Evolutionary conservation across 2,888 invertebrate genomes (phyloP).

Genomic region (Nudaria mundana): DNA sequence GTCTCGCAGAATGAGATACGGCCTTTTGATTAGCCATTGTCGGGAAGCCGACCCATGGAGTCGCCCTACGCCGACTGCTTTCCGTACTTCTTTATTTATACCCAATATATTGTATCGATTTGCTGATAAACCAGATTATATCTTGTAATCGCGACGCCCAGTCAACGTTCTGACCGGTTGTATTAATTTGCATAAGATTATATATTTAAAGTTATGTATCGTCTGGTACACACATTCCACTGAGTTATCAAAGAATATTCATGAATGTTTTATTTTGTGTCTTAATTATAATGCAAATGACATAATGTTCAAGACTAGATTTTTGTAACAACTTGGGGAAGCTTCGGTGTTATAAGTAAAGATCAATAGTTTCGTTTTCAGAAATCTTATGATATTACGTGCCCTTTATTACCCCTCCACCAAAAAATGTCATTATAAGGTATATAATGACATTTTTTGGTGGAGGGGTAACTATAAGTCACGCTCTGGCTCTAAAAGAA

Average conservation of each 20-base stretch:
- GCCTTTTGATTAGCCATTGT: constrained; percentile 78
- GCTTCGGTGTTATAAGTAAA: constrained; percentile 20
- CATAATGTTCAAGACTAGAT: constrained; percentile 17
- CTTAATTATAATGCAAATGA: constrained; percentile 26
- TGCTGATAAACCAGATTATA: constrained; percentile 19
- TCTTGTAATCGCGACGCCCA: constrained; percentile 21
- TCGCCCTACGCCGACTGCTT: constrained; percentile 37
- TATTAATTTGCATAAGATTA: constrained; percentile 41
- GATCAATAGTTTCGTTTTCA: constrained; percentile 36
- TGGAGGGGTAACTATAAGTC: constrained; percentile 56
- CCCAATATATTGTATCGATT: constrained; percentile 33
- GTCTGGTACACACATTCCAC: constrained; percentile 22
- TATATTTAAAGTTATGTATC: constrained; percentile 24
- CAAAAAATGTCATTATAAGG: no score
- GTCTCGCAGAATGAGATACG: constrained; percentile 73
- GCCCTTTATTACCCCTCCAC: constrained; percentile 64
- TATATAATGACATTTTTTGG: constrained; percentile 51
- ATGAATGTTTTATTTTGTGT: constrained; percentile 25
- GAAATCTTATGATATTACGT: constrained; percentile 47
- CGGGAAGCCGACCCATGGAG: constrained; percentile 52
- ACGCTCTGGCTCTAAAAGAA: constrained; percentile 64
- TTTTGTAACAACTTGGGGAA: constrained; percentile 19
- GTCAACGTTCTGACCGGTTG: constrained; percentile 29
- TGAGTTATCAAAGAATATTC: constrained; percentile 23
- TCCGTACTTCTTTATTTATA: constrained; percentile 24